Conservation (phyloP, 2,113 vertebrate species). For the Drymodes brunneopygia region DNA sequence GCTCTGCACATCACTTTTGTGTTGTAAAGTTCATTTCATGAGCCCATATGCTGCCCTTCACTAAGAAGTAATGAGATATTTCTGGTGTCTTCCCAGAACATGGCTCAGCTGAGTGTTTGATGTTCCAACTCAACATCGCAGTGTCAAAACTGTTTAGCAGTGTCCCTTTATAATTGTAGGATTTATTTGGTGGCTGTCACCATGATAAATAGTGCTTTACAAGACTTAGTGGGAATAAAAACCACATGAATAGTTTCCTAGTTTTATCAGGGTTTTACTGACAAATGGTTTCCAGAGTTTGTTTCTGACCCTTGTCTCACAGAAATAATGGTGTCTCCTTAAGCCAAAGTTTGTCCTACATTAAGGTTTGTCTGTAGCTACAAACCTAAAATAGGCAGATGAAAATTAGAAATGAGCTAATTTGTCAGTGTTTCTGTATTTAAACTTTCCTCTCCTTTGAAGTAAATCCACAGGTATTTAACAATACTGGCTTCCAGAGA, state of each 20-base stretch:
- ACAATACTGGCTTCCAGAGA: neutral
- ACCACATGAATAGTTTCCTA: constrained; percentile 33
- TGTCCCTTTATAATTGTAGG: neutral
- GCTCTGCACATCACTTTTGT: neutral
- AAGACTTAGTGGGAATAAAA: neutral
- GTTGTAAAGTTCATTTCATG: neutral
- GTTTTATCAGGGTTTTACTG: constrained; percentile 21
- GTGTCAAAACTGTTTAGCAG: neutral
- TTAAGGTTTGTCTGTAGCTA: neutral
- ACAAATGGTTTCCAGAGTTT: constrained; percentile 33
- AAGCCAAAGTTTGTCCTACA: neutral
- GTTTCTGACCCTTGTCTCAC: neutral
- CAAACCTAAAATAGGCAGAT: constrained; percentile 2
- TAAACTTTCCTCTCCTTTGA: constrained; percentile 28
- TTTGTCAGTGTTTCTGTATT: constrained; percentile 13
- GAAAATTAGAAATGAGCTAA: constrained; percentile 31
- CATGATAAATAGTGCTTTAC: neutral
- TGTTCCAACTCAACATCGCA: neutral
- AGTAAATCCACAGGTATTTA: constrained; percentile 46
- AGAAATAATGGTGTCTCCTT: neutral
- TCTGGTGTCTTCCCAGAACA: neutral
- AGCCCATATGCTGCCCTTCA: neutral
- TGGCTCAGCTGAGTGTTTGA: neutral
- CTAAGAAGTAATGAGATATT: neutral
- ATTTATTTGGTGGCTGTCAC: constrained; percentile 7